Percentiles rank a stretch among this genome's conserved stretches.
Conservation (phyloP, 2,113 vertebrate species). For the Nycticryphes semicollaris region DNA sequence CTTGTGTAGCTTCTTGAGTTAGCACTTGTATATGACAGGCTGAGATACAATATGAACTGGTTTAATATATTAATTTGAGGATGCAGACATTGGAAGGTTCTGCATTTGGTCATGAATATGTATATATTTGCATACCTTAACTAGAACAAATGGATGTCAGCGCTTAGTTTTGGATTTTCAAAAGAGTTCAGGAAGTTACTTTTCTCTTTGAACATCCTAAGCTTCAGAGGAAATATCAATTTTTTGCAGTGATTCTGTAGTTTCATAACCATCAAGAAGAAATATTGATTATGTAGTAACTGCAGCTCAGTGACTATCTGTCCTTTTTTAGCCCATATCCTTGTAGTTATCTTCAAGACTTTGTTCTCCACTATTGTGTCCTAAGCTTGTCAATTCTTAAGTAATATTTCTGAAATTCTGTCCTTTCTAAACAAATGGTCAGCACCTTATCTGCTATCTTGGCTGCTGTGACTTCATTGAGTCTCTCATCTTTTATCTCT, state of each 20-base stretch:
- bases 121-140: conserved; percentile 15
- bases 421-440: not conserved
- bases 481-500: conserved; percentile 22
- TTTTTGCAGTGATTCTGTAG: not conserved
- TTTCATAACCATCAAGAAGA: not conserved
- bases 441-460: not conserved
- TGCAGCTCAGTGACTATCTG: not conserved
- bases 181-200: not conserved
- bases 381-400: not conserved
- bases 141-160: conserved; percentile 23
- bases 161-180: not conserved
- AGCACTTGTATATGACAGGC: not conserved
- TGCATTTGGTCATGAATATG: not conserved
- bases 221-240: not conserved
- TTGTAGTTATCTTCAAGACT: not conserved
- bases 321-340: not conserved
- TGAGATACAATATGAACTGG: not conserved
- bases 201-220: conserved; percentile 1
- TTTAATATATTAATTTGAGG: conserved; percentile 43
- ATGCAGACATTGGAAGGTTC: not conserved
- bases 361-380: not conserved
- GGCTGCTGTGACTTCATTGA: not conserved
- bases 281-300: not conserved
- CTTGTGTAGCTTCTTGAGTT: conserved; percentile 5
- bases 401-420: not conserved